These are phyloP conservation scores for Perizoma affinitatum DNA, from an alignment of 2,888 invertebrate genomes.

Conservation along the genomic window DNA sequence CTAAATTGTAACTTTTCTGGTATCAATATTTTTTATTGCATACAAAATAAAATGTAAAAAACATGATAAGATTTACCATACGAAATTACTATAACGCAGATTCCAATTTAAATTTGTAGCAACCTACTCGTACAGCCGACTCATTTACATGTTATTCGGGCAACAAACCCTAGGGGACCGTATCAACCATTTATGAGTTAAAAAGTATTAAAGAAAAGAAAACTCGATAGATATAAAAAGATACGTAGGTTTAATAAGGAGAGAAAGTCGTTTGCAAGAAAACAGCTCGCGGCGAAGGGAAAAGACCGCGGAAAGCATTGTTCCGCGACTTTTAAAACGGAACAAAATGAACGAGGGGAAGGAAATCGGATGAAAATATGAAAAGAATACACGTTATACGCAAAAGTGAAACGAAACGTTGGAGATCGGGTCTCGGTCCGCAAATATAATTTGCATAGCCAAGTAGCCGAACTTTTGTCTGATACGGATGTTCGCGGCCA, in stretches of 20 bases:
- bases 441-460: conserved; percentile 85
- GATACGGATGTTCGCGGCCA: conserved; percentile 81
- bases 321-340: conserved; percentile 81
- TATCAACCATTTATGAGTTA: conserved; percentile 82
- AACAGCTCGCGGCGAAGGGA: conserved; percentile 76
- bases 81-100: conserved; percentile 59
- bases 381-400: conserved; percentile 82
- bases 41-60: conserved; percentile 45
- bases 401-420: conserved; percentile 81
- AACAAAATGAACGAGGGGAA: conserved; percentile 81
- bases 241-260: conserved; percentile 74
- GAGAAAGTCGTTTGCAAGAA: conserved; percentile 76
- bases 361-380: conserved; percentile 84
- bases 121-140: conserved; percentile 58
- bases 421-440: conserved; percentile 82
- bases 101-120: conserved; percentile 70
- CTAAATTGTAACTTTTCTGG: background rate
- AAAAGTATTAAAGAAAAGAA: conserved; percentile 83
- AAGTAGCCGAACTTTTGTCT: conserved; percentile 83
- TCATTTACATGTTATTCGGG: conserved; percentile 84
- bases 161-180: conserved; percentile 80
- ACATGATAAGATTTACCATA: conserved; percentile 44
- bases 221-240: conserved; percentile 79
- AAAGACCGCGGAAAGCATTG: conserved; percentile 80
- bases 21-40: conserved; percentile 26